A percentile compares a stretch with the other conserved stretches of the same genome.
These are phyloP conservation scores for Stramonita haemastoma DNA, from an alignment of 2,888 invertebrate species.

Conservation along the genomic window DNA sequence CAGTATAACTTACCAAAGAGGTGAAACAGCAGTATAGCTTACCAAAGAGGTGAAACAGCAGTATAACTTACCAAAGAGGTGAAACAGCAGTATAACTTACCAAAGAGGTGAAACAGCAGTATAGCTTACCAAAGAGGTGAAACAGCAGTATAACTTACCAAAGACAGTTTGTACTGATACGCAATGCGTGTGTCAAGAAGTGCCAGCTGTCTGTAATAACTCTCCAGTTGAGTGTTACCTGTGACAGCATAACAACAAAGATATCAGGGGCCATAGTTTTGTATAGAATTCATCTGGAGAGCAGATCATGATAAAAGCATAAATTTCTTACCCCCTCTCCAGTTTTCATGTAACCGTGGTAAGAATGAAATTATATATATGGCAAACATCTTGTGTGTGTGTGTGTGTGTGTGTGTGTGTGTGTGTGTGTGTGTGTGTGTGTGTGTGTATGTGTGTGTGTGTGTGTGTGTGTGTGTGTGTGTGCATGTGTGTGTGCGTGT, in stretches of 20 bases:
- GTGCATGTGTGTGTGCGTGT: too few species aligned
- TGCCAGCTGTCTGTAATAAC: slow-evolving; percentile 24
- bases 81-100: neutral
- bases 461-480: too few species aligned
- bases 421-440: too few species aligned
- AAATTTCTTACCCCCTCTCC: neutral
- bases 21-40: too few species aligned
- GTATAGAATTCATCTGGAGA: too few species aligned
- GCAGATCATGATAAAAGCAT: neutral
- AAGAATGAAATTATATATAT: too few species aligned
- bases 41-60: neutral
- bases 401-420: too few species aligned
- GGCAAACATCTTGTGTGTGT: too few species aligned
- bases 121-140: neutral
- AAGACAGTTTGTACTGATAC: slow-evolving; percentile 22
- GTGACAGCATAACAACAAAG: neutral
- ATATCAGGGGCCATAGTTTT: neutral
- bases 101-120: slow-evolving; percentile 26
- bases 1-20: slow-evolving; percentile 32
- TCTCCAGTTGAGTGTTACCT: slow-evolving; percentile 15
- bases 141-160: slow-evolving; percentile 24
- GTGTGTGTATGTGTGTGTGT: too few species aligned
- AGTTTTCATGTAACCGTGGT: too few species aligned
- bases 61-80: slow-evolving; percentile 27
- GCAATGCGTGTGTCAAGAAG: slow-evolving; percentile 21